phyloP scores from a whole-genome alignment of 2,888 invertebrate species.

The Hydriomena furcata region DNA sequence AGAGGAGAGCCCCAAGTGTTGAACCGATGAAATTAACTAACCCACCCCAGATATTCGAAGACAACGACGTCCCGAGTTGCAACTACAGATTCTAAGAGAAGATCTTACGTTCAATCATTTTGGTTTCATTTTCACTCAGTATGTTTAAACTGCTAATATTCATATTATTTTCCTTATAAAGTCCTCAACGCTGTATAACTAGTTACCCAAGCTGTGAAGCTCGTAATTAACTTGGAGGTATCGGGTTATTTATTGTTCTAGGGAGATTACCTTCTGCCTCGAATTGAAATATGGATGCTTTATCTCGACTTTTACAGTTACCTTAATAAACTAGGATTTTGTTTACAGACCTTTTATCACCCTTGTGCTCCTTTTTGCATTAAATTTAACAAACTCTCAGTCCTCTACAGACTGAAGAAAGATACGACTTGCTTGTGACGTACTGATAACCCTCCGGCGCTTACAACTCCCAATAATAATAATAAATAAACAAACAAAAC shows the following conservation, averaged over 20 bases:
- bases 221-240: slow-evolving; percentile 29
- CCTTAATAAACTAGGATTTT: slow-evolving; percentile 37
- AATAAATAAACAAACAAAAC: no score
- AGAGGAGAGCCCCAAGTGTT: no score
- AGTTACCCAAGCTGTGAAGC: slow-evolving; percentile 16
- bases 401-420: neutral
- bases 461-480: neutral
- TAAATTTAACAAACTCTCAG: neutral
- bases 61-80: no score
- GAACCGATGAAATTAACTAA: no score
- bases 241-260: slow-evolving; percentile 38
- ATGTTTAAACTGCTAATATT: no score
- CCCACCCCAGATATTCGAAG: no score
- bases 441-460: no score
- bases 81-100: no score
- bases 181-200: slow-evolving; percentile 17
- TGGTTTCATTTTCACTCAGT: no score
- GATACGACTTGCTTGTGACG: no score
- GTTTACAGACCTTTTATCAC: slow-evolving; percentile 23
- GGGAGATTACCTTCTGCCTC: slow-evolving; percentile 45
- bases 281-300: slow-evolving; percentile 40
- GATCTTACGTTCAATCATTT: no score
- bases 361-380: neutral
- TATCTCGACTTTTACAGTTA: slow-evolving; percentile 46
- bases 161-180: no score